Conservation (phyloP, 2,797 vertebrate species). For the Parotocinclus haroldoi region DNA sequence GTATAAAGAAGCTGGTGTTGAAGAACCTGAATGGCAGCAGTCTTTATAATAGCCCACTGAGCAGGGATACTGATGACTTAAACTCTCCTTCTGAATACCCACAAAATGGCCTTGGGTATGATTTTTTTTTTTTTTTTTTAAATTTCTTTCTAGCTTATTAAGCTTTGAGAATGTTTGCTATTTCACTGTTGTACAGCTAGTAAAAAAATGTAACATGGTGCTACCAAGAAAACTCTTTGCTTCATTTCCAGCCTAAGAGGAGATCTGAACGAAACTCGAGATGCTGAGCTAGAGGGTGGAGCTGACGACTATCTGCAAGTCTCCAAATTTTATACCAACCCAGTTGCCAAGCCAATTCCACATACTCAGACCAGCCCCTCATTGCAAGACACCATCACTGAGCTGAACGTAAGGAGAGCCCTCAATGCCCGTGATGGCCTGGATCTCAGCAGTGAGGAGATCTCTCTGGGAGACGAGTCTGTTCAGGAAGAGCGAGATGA, state of each 20-base stretch:
- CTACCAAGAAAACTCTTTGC: too few relatives aligned
- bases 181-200: not conserved
- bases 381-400: conserved; percentile 85
- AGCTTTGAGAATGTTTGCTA: not conserved
- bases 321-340: conserved; percentile 84
- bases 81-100: conserved; percentile 82
- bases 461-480: conserved; percentile 85
- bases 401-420: conserved; percentile 80
- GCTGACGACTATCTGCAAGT: conserved; percentile 77
- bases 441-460: conserved; percentile 87
- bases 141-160: too few relatives aligned
- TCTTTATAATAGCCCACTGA: conserved; percentile 79
- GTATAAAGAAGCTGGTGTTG: conserved; percentile 93
- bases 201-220: too few relatives aligned
- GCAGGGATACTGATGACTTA: conserved; percentile 79
- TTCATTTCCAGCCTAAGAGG: conserved; percentile 65
- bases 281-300: conserved; percentile 57
- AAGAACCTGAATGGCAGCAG: conserved; percentile 87
- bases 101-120: conserved; percentile 82
- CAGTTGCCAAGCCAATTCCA: conserved; percentile 83
- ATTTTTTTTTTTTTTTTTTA: not conserved
- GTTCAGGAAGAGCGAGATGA: conserved; percentile 84
- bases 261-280: conserved; percentile 70
- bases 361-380: conserved; percentile 64
- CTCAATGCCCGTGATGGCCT: conserved; percentile 70